These are phyloP conservation scores for Gallinago stenura DNA, from an alignment of 2,797 vertebrate genomes.

Conservation along the genomic window DNA sequence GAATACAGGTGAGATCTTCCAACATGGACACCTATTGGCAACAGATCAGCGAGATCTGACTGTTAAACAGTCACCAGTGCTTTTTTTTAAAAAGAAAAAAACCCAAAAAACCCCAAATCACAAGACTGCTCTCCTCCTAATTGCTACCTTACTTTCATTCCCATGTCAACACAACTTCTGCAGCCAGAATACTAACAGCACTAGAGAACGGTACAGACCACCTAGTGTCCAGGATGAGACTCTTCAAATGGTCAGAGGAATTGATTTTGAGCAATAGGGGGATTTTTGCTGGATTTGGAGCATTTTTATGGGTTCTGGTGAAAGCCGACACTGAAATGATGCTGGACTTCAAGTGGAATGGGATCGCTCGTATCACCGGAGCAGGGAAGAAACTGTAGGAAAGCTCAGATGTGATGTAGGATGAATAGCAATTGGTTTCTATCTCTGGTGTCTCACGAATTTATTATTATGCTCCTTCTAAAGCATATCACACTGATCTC, in stretches of 20 bases:
- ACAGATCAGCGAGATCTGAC: neutral
- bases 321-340: neutral
- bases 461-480: neutral
- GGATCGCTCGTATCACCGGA: neutral
- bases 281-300: constrained; percentile 14
- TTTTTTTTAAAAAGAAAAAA: neutral
- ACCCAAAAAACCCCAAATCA: neutral
- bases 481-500: constrained; percentile 21
- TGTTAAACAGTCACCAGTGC: neutral
- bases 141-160: neutral
- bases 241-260: neutral
- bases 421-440: constrained; percentile 26
- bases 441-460: neutral
- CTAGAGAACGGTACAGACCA: neutral
- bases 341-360: neutral
- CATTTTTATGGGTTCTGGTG: neutral
- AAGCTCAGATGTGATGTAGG: neutral
- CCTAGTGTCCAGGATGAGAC: neutral
- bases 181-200: neutral
- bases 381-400: neutral
- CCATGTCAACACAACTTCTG: neutral
- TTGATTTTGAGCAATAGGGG: neutral
- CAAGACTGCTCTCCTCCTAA: neutral
- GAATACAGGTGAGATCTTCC: neutral
- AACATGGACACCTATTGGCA: neutral